phyloP scores from a whole-genome alignment of 1,140 invertebrate genomes.

The Zaprionus nigranus region DNA sequence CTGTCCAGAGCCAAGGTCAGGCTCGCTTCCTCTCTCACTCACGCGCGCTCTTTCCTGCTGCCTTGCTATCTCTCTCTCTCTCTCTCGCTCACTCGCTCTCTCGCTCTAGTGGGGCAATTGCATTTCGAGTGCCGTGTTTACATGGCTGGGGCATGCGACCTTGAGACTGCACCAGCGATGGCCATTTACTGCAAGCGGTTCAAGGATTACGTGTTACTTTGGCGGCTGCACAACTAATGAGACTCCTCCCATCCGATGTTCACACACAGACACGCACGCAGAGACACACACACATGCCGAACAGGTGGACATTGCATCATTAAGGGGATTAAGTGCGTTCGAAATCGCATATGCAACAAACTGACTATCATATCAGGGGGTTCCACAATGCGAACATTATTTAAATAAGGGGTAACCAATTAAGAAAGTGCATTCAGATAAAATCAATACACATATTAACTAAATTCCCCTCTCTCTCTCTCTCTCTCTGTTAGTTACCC shows the following conservation, averaged over 20 bases:
- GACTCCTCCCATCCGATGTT: constrained; percentile 35
- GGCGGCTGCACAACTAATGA: constrained; percentile 30
- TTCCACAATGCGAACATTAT: not conserved
- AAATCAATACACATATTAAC: too few species aligned
- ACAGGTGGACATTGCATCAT: constrained; percentile 1
- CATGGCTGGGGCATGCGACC: constrained; percentile 17
- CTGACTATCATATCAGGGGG: constrained; percentile 14
- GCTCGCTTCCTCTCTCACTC: constrained; percentile 2
- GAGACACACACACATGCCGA: not conserved
- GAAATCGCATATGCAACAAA: constrained; percentile 9
- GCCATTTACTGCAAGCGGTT: constrained; percentile 55
- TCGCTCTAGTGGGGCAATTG: constrained; percentile 32
- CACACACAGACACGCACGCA: not conserved
- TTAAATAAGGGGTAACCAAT: not conserved
- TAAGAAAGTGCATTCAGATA: not conserved
- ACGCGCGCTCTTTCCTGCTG: constrained; percentile 1
- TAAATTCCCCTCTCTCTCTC: too few species aligned
- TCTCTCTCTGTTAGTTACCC: too few species aligned
- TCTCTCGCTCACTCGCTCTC: not conserved
- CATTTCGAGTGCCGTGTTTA: constrained; percentile 57
- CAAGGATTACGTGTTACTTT: constrained; percentile 39
- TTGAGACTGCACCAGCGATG: constrained; percentile 26
- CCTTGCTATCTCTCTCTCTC: not conserved
- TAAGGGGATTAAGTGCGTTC: constrained; percentile 2
- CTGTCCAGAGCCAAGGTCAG: constrained; percentile 29